Evolutionary conservation across 1,140 invertebrate species (phyloP).

Genomic region (Drosophila sturtevanti): DNA sequence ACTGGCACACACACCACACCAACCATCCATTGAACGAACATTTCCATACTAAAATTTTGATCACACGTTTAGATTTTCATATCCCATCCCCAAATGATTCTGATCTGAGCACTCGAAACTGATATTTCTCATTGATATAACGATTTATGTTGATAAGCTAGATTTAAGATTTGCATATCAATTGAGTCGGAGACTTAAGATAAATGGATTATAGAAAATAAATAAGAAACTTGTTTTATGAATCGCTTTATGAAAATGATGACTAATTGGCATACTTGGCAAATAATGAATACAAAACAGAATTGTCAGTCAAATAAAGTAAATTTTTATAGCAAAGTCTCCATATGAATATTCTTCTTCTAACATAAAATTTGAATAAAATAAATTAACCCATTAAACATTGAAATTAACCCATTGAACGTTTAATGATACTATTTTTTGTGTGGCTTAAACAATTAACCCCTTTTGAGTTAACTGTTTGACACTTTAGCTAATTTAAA

Average conservation of each 20-base stretch:
- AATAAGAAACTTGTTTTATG: neutral
- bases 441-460: no score
- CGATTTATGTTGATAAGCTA: slow-evolving; percentile 50
- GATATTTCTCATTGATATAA: slow-evolving; percentile 28
- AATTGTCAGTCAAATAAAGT: neutral
- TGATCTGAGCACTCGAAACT: slow-evolving; percentile 45
- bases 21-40: no score
- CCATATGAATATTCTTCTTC: no score
- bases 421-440: no score
- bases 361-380: no score
- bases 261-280: neutral
- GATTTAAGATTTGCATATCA: slow-evolving; percentile 45
- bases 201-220: neutral
- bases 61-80: slow-evolving; percentile 40
- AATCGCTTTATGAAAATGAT: neutral
- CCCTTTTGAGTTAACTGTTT: no score
- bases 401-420: no score
- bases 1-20: no score
- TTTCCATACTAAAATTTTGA: slow-evolving; percentile 32
- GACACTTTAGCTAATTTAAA: no score
- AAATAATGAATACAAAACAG: neutral
- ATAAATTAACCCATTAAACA: no score
- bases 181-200: neutral
- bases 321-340: neutral
- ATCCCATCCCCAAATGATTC: slow-evolving; percentile 31